Evolutionary conservation across 2,888 invertebrate genomes (phyloP).

Genomic region (Sinelater perroti): DNA sequence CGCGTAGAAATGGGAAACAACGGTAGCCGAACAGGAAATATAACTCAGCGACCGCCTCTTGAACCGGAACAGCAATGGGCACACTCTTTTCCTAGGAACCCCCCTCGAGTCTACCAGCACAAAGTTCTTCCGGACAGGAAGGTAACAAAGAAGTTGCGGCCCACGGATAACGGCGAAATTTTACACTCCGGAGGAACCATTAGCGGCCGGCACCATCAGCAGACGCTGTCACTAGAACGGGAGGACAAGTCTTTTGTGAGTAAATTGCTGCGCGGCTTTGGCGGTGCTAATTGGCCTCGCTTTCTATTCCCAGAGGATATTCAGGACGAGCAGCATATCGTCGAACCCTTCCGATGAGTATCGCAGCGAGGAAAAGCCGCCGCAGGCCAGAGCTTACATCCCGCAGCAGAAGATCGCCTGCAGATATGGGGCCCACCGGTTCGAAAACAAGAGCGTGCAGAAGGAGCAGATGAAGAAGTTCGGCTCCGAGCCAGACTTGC

Average conservation of each 20-base stretch:
- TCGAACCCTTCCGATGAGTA: constrained; percentile 38
- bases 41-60: constrained; percentile 44
- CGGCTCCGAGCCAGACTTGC: constrained; percentile 79
- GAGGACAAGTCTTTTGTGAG: constrained; percentile 33
- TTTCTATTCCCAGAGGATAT: constrained; percentile 33
- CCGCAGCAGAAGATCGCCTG: constrained; percentile 29
- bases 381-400: constrained; percentile 25
- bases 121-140: constrained; percentile 76
- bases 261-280: no score
- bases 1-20: constrained; percentile 57
- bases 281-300: neutral
- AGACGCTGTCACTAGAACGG: constrained; percentile 29
- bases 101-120: constrained; percentile 47
- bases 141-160: constrained; percentile 69
- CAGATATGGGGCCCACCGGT: constrained; percentile 24
- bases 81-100: constrained; percentile 54
- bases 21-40: constrained; percentile 56
- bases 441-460: constrained; percentile 43
- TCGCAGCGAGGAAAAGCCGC: constrained; percentile 21
- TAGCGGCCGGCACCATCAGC: constrained; percentile 67
- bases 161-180: constrained; percentile 85
- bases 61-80: constrained; percentile 50
- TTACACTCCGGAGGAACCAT: constrained; percentile 85
- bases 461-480: constrained; percentile 65
- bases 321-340: constrained; percentile 40